Evolutionary conservation across 2,888 invertebrate genomes (phyloP), one percentile per base, ranked within the genome.

Genomic region (Pycnomerus fuliginosus): DNA sequence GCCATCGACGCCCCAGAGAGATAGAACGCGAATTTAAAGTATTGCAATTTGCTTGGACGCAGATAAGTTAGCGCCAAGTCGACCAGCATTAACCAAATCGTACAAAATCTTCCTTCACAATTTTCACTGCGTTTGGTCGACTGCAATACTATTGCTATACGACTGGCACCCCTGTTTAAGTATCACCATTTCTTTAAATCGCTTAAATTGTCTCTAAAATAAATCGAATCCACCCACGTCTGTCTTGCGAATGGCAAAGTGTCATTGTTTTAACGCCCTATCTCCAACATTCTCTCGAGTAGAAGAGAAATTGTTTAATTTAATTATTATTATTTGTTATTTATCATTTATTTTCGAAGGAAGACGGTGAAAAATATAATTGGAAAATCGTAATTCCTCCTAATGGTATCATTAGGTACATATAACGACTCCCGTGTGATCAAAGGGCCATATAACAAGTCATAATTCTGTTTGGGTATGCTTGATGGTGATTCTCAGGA

Each of bases 391-490:
- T 48, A 48, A 64, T 55, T 60, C 59, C 61, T 3, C 46, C 58
- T 62, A 62, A 67, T 61, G 67, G 58, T 64, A 65, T 65, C 68
- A 65, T 67, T 64, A 64, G 62, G 51, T 55, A 55, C 53, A 53
- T 55, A 63, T 64, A 67, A 64, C 64, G 65, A 52, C 60, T 49
- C 37, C 47, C 53, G 53, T 54, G 61, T 64, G 67, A 67, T 68
- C 65, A 62, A 67, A 65, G 59, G 65, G 60, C 63, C 62, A 60
- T 67, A 67, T 68, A 70, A 68, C 68, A 67, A 64, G 66, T 67
- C 69, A 70, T 70, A 70, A 69, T 65, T 68, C 62, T 65, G 66
- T 63, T 67, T 64, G 58, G 67, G 68, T 64, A 69, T 69, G 67
- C 65, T 56, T 50, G 63, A 68, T 68, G 67, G 67, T 60, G 62